These are phyloP conservation scores for Mormyrus lacerda DNA, from an alignment of 2,113 vertebrate species.

Conservation along the genomic window DNA sequence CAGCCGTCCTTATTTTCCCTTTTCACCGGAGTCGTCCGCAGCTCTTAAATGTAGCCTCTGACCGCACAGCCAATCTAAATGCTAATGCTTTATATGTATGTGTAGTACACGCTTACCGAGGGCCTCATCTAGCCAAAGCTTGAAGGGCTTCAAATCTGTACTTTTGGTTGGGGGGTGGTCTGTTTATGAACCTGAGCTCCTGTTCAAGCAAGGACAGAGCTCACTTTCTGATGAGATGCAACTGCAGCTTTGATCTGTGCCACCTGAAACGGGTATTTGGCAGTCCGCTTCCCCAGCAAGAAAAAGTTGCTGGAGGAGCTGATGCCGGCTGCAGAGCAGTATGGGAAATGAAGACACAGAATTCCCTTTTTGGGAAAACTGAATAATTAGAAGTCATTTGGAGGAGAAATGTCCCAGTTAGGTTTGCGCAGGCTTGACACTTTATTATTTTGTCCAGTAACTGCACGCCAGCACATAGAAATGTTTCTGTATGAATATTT, in stretches of 20 bases:
- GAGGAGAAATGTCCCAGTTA: not conserved
- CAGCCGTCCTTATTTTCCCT: not conserved
- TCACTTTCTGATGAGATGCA: not conserved
- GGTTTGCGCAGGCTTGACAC: not conserved
- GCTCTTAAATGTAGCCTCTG: not conserved
- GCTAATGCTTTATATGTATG: conserved; percentile 5
- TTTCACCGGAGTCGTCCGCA: not conserved
- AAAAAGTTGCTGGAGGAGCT: not conserved
- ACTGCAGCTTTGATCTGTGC: not conserved
- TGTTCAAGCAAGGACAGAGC: not conserved
- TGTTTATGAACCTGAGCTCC: not conserved
- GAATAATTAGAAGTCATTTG: not conserved
- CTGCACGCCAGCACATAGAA: not conserved
- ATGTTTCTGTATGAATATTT: not conserved
- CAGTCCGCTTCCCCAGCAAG: not conserved
- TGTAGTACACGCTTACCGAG: not conserved
- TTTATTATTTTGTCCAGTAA: not conserved
- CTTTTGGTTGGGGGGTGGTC: not conserved
- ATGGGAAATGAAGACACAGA: not conserved
- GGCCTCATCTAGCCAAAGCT: not conserved
- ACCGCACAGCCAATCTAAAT: not conserved
- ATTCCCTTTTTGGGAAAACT: not conserved
- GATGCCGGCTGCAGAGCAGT: not conserved
- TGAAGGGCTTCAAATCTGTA: not conserved
- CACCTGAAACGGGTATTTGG: not conserved